Conservation (phyloP, 2,797 vertebrate genomes). For the Nannoperca obscura region DNA sequence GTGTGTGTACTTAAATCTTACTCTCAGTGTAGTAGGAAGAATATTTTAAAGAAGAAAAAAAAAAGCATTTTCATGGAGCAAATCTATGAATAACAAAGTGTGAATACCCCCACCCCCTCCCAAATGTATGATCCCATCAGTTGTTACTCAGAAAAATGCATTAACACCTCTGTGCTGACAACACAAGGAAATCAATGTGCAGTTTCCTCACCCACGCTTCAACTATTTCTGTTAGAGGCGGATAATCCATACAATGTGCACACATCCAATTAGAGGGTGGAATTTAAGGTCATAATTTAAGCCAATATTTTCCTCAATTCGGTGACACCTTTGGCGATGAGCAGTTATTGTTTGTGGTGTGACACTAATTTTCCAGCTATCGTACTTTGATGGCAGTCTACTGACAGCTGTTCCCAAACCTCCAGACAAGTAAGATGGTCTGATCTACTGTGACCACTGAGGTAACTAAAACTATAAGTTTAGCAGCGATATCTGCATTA, state of each 20-base stretch:
- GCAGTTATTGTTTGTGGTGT: slow-evolving; percentile 4
- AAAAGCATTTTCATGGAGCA: slow-evolving; percentile 27
- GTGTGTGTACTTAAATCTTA: slow-evolving; percentile 17
- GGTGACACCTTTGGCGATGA: slow-evolving; percentile 8
- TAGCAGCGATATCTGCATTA: not conserved
- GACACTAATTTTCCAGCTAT: not conserved
- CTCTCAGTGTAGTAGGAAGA: slow-evolving; percentile 8
- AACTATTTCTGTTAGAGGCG: slow-evolving; percentile 45
- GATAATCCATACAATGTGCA: slow-evolving; percentile 40
- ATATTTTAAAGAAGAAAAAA: slow-evolving; percentile 22
- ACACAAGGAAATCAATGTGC: slow-evolving; percentile 49
- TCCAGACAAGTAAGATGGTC: not conserved
- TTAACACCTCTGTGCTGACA: slow-evolving; percentile 63
- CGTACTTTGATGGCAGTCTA: not conserved
- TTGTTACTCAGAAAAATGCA: slow-evolving; percentile 52
- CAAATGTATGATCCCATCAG: slow-evolving; percentile 46
- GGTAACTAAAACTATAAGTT: not conserved
- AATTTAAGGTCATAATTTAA: slow-evolving; percentile 15
- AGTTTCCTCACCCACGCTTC: slow-evolving; percentile 35
- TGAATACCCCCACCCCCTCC: slow-evolving; percentile 25
- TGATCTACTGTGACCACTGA: not conserved
- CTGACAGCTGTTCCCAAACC: slow-evolving; percentile 9
- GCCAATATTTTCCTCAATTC: not conserved
- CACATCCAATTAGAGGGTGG: slow-evolving; percentile 38
- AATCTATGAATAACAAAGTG: slow-evolving; percentile 63